Base-by-base conservation (phyloP, 2,113 vertebrate species). In the Cichladusa arquata region DNA sequence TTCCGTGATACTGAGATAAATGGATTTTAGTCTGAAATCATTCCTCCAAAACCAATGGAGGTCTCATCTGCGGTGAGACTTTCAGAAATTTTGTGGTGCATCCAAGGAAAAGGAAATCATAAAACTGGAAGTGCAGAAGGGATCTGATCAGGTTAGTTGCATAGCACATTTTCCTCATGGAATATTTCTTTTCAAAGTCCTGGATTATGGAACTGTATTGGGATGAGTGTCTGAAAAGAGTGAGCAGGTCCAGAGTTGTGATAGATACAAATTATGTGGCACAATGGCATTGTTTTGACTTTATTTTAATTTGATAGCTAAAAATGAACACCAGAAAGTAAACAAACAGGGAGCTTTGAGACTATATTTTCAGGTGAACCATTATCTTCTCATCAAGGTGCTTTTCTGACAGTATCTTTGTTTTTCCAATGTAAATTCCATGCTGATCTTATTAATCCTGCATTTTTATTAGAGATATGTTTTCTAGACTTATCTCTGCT, bases 51-150 rank as follows among this genome's bases (percentile, higher is more conserved):
- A 54, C 4, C 33, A 76, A 14, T 18, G 11, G 13, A n/a, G n/a
- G n/a, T n/a, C n/a, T n/a, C 10, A 23, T 66, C 5, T 3, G 2
- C 62, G 26, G 19, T 56, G 40, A 42, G 12, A 60, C 12, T 29
- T n/a, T 42, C 28, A 86, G 48, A 83, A 91, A 44, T 53, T 65
- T 44, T 34, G 14, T 45, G 44, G 4, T 44, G 5, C 29, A 69
- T 24, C 14, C 22, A 61, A 51, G 71, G 34, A 60, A 76, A 88
- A 72, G 14, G 20, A 80, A 69, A 80, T 86, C 2, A 2, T 67
- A 26, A 31, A 81, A 19, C 20, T 60, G 45, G 28, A 81, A 73
- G 50, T 2, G 5, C 0, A 0, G 8, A 45, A 40, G 42, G 36
- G 45, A 77, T 19, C 9, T 48, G 20, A 54, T 91, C 22, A 24